These are phyloP conservation scores for Erythrolamprus reginae DNA, from an alignment of 2,113 vertebrate genomes.

Conservation along the genomic window DNA sequence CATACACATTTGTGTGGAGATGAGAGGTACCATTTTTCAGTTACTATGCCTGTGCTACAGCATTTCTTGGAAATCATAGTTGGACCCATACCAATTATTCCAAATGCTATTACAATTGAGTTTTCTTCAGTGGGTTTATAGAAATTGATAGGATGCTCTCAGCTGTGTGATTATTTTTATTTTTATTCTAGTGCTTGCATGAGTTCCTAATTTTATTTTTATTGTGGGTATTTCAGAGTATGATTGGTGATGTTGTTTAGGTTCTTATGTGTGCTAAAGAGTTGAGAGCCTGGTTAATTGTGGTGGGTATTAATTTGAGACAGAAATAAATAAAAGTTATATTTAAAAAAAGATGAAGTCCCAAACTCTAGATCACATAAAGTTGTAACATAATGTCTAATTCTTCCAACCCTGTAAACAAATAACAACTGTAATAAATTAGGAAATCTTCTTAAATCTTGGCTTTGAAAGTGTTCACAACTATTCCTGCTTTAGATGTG, in stretches of 20 bases:
- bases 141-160: neutral
- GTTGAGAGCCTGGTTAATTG: neutral
- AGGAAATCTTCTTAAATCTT: neutral
- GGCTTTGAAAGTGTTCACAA: neutral
- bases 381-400: neutral
- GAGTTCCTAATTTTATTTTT: neutral
- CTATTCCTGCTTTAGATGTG: neutral
- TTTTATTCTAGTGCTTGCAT: neutral
- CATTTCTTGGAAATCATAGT: neutral
- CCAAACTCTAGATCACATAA: neutral
- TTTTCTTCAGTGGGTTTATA: neutral
- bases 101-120: neutral
- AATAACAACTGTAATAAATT: neutral
- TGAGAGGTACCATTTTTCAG: neutral
- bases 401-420: neutral
- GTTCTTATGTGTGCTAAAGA: neutral
- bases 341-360: neutral
- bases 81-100: neutral
- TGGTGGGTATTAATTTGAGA: neutral
- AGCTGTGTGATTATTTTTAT: neutral
- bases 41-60: neutral
- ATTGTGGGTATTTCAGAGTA: neutral
- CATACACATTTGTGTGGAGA: neutral
- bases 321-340: neutral
- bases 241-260: neutral